These are phyloP conservation scores for Cossypha caffra DNA, from an alignment of 2,797 vertebrate genomes.

Conservation along the genomic window DNA sequence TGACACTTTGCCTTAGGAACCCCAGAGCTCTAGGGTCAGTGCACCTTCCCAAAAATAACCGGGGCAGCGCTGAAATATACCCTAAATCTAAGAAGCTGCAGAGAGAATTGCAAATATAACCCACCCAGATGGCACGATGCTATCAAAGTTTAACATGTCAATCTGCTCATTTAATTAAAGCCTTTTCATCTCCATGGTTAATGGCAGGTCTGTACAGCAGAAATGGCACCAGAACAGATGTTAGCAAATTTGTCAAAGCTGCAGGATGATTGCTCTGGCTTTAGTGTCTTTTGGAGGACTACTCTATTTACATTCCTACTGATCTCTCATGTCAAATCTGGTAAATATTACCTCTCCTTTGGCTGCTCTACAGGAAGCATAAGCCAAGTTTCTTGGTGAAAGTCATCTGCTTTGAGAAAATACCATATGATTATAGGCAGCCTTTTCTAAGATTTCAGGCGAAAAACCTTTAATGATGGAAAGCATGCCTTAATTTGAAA, in stretches of 20 bases:
- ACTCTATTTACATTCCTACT: neutral
- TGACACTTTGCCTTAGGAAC: neutral
- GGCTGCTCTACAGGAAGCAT: neutral
- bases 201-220: slow-evolving; percentile 43
- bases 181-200: slow-evolving; percentile 11
- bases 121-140: slow-evolving; percentile 45
- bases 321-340: neutral
- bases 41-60: neutral
- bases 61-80: neutral
- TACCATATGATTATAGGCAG: neutral
- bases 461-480: neutral
- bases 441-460: neutral
- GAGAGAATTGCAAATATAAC: neutral
- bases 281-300: neutral
- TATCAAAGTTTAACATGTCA: slow-evolving; percentile 19
- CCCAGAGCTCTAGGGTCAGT: neutral
- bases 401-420: neutral
- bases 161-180: slow-evolving; percentile 66
- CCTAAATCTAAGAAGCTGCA: neutral
- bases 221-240: slow-evolving; percentile 67
- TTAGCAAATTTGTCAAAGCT: slow-evolving; percentile 46
- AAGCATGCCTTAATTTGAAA: neutral
- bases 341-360: slow-evolving; percentile 10
- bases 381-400: neutral
- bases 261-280: slow-evolving; percentile 5